These are phyloP conservation scores for Enteromius paludinosus DNA, from an alignment of 2,797 vertebrate species.

Conservation along the genomic window DNA sequence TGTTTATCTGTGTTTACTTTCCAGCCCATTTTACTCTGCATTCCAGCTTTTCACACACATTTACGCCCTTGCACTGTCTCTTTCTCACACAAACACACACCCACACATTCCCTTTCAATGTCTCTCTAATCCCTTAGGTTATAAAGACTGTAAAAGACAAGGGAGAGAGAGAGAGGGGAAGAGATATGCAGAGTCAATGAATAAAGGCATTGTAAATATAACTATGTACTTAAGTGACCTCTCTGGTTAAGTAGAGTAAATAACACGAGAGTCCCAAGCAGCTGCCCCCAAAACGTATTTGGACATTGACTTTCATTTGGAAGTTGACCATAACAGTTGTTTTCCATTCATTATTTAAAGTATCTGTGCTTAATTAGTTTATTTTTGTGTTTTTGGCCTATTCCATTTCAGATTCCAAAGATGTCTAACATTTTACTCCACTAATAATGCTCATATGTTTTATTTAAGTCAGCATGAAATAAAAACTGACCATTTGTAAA, in stretches of 20 bases:
- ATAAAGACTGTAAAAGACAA: background rate
- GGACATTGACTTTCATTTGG: background rate
- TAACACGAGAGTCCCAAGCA: background rate
- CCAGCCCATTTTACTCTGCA: background rate
- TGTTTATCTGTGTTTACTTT: constrained; percentile 36
- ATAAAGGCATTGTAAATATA: constrained; percentile 28
- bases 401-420: background rate
- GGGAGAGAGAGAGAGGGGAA: background rate
- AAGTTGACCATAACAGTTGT: background rate
- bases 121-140: constrained; percentile 4
- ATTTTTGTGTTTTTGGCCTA: background rate
- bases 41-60: constrained; percentile 1
- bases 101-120: constrained; percentile 10
- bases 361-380: background rate
- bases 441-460: background rate
- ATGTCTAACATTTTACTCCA: background rate
- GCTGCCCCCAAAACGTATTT: background rate
- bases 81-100: constrained; percentile 24
- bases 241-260: background rate
- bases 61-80: background rate
- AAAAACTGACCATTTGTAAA: background rate
- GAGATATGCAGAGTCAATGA: constrained; percentile 3
- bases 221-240: constrained; percentile 29
- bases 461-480: background rate
- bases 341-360: background rate